Base-by-base conservation (phyloP, 2,797 vertebrate species). In the Darevskia mixta region DNA sequence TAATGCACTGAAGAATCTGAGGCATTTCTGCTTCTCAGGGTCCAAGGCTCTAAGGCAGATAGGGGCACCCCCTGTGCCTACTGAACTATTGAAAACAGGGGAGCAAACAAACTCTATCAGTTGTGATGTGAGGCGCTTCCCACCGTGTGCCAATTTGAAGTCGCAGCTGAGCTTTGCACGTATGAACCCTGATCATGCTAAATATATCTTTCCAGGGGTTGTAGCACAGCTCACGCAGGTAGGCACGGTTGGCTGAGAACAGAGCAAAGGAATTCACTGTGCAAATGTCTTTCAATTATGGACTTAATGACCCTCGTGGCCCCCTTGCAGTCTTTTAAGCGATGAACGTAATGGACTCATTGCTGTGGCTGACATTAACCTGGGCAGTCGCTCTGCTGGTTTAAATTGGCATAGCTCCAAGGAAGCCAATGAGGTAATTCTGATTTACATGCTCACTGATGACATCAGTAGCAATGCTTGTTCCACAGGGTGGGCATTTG, bases 261-360 rank as follows among this genome's bases (percentile, higher is more conserved):
- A 45, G 71, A 58, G 78, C 55, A 86, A 81, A 81, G 78, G 79
- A 88, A 88, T 85, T 80, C 69, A 38, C 41, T 75, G 32, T 85
- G 69, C 87, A 86, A 89, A 81, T 76, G 69, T 81, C 88, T 85
- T 89, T 89, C 83, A 89, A 77, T 89, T 89, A 89, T 76, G 78
- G 25, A 32, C 35, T 85, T 89, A 86, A 89, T 86, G 88, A 76
- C 71, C 88, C 61, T 67, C 43, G 18, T 82, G 49, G 69, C 78
- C 87, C 78, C 71, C 78, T 75, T 69, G 67, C 15, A 17, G 72
- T 61, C 71, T 80, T 76, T 85, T 32, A 82, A 49, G 79, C 82
- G 35, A 55, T 72, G 72, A 61, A 77, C 81, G 61, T 90, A 76
- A 85, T 87, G 82, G 82, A 76, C 72, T 85, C 45, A 61, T 67